These are phyloP conservation scores for Tupaia tana DNA, from an alignment of 2,113 vertebrate genomes.

Conservation along the genomic window DNA sequence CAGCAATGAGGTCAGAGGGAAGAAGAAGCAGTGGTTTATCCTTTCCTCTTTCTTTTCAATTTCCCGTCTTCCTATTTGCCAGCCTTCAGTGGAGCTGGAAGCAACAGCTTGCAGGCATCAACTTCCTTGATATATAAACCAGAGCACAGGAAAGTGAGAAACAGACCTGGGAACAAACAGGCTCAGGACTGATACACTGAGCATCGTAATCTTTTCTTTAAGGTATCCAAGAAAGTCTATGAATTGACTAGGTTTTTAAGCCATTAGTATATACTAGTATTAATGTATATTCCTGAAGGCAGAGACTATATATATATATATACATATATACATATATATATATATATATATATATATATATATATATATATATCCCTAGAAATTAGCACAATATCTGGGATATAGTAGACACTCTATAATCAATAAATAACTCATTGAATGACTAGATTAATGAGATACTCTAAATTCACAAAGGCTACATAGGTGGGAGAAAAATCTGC, in stretches of 20 bases:
- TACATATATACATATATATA: too few relatives aligned
- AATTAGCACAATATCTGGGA: background rate
- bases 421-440: background rate
- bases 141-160: background rate
- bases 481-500: background rate
- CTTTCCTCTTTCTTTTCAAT: background rate
- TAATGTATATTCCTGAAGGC: background rate
- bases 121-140: background rate
- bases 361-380: background rate
- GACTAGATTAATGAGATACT: background rate
- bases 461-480: background rate
- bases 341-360: too few relatives aligned
- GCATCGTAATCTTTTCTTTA: background rate
- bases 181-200: background rate
- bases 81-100: background rate
- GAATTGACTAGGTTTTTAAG: background rate
- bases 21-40: fast-evolving
- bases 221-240: background rate
- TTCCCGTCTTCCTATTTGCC: background rate
- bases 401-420: background rate
- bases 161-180: too few relatives aligned
- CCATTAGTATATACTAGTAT: background rate
- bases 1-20: background rate
- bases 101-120: background rate
- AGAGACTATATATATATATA: background rate